Evolutionary conservation across 2,113 vertebrate genomes (phyloP), one percentile per base, ranked within the genome.

Genomic region (Clupea harengus): DNA sequence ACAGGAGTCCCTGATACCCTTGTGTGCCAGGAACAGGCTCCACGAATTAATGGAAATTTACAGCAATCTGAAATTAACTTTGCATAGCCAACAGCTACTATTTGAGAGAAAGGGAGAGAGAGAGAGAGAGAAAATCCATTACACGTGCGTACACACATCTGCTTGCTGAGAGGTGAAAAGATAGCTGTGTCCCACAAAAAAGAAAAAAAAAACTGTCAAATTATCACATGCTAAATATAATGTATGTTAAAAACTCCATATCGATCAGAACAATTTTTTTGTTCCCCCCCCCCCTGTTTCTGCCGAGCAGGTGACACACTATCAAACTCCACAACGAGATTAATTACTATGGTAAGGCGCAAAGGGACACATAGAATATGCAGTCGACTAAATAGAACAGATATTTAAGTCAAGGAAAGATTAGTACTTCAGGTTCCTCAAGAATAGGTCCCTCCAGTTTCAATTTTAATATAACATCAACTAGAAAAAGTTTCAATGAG

Each of bases 51-150:
- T 95, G 95, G 93, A 95, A 95, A 93, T 95, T 95, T 94, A 96
- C 95, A 95, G 95, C 92, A 78, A 96, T 96, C 94, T 96, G 94
- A 97, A 97, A 97, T 97, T 96, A 97, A 96, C 95, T 97, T 97
- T 93, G 92, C 92, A 96, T 96, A 95, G 96, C 96, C 96, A 96
- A 94, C 89, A 97, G 96, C 96, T 94, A 97, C 89, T 93, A 94
- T 95, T 93, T 91, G 92, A 92, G 93, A 92, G 95, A 91, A 90
- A 93, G 89, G 90, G 88, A 90, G 54, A 87, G 57, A 90, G 84
- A 89, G 86, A 89, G 89, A 82, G 17, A 28, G 28, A 83, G 50
- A 83, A 20, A 83, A 84, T 52, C 45, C 46, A 64, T 83, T 83
- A 83, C 54, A 46, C 32, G 2, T 47, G 3, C 4, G 39, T 6